Conservation (phyloP, 2,797 vertebrate genomes). For the Fistularia commersonii region DNA sequence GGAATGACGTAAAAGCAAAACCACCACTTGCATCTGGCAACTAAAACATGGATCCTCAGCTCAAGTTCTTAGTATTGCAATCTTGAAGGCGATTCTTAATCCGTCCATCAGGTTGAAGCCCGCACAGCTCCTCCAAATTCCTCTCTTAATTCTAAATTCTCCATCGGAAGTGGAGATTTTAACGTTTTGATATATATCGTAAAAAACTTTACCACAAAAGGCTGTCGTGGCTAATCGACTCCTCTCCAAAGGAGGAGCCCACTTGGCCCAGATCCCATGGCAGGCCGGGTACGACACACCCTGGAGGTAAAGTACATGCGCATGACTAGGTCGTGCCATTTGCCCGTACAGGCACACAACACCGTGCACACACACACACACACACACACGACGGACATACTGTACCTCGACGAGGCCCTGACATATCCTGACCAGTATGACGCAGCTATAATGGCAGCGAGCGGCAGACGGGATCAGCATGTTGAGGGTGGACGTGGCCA, state of each 20-base stretch:
- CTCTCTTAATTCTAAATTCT: too few relatives aligned
- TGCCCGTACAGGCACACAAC: not conserved
- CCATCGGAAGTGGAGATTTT: not conserved
- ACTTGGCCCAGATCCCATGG: conserved; percentile 97
- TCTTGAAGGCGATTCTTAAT: too few relatives aligned
- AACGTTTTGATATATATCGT: not conserved
- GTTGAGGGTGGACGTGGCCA: conserved; percentile 88
- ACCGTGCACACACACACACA: not conserved
- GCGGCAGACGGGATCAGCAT: conserved; percentile 92
- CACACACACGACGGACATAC: conserved; percentile 5
- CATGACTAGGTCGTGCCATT: not conserved
- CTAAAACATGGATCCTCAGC: too few relatives aligned
- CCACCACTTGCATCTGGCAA: too few relatives aligned
- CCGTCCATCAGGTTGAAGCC: too few relatives aligned
- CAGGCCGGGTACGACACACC: conserved; percentile 97
- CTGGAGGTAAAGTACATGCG: conserved; percentile 58
- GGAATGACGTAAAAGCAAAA: too few relatives aligned
- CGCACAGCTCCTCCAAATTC: too few relatives aligned
- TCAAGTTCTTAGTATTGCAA: too few relatives aligned
- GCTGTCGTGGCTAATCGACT: conserved; percentile 95
- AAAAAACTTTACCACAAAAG: conserved; percentile 84
- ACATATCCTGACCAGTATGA: conserved; percentile 89
- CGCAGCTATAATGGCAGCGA: conserved; percentile 86
- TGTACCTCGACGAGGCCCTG: conserved; percentile 91
- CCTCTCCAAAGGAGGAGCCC: conserved; percentile 94